A percentile compares a stretch with the other conserved stretches of the same genome.
Evolutionary conservation across 2,797 vertebrate species (phyloP).

Genomic region (Neosilurus hyrtlii): DNA sequence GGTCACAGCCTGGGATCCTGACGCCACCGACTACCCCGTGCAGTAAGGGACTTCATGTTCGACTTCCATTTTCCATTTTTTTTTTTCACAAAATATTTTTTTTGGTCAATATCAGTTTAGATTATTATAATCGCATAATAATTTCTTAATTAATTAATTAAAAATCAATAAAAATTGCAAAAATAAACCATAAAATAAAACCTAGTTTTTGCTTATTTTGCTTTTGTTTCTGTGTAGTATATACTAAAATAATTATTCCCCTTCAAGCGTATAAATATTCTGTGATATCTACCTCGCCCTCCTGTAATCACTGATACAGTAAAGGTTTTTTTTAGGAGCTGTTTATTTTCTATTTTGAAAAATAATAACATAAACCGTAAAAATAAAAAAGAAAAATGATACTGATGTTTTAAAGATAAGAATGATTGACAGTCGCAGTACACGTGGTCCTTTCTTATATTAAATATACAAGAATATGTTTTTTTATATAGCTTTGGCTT

Average conservation of each 20-base stretch:
- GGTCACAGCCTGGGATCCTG: conserved; percentile 80
- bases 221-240: no score
- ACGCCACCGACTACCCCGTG: conserved; percentile 73
- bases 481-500: neutral
- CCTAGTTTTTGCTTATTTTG: no score
- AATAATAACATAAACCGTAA: no score
- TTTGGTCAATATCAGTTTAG: neutral
- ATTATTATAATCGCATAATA: no score
- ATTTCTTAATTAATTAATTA: no score
- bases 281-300: no score
- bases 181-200: no score
- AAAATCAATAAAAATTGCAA: no score
- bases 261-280: no score
- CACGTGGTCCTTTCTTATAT: neutral
- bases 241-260: no score
- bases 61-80: neutral
- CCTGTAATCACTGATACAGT: neutral
- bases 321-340: neutral
- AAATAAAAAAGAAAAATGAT: no score
- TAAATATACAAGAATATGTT: neutral
- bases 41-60: conserved; percentile 67
- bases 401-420: neutral
- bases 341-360: neutral
- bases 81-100: no score
- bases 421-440: neutral